A percentile compares a stretch with the other conserved stretches of the same genome.
Conservation (phyloP, 2,113 vertebrate genomes). For the Gymnorhina tibicen region DNA sequence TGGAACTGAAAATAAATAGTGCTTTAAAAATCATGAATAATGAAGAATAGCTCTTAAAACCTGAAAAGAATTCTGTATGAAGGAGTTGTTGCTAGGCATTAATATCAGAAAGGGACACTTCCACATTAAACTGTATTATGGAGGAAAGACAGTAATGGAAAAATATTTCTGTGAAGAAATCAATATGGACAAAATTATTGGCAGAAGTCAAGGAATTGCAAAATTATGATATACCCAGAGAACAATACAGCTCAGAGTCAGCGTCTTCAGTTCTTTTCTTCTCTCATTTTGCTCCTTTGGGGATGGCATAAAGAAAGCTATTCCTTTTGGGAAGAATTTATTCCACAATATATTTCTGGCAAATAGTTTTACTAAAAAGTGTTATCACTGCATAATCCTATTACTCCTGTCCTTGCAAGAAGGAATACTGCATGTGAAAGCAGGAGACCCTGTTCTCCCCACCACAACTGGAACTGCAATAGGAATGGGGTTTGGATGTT, state of each 20-base stretch:
- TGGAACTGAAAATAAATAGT: background rate
- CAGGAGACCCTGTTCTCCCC: background rate
- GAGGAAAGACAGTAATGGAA: background rate
- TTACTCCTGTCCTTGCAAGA: background rate
- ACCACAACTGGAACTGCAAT: background rate
- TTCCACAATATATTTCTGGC: background rate
- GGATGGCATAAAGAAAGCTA: background rate
- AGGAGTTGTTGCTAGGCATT: background rate
- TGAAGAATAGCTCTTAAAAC: background rate
- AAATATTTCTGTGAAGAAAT: background rate
- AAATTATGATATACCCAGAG: background rate
- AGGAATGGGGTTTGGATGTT: background rate
- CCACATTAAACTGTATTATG: background rate
- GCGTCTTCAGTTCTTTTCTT: background rate
- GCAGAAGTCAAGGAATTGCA: background rate
- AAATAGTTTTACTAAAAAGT: background rate
- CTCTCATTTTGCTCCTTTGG: background rate
- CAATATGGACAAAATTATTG: background rate
- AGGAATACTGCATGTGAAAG: background rate
- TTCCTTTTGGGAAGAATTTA: background rate
- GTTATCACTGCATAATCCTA: background rate
- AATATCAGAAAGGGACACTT: background rate
- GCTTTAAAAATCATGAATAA: slow-evolving; percentile 24
- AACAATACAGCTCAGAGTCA: background rate
- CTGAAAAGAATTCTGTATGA: background rate